phyloP scores from a whole-genome alignment of 2,113 vertebrate species.

The Prietella phreatophila region DNA sequence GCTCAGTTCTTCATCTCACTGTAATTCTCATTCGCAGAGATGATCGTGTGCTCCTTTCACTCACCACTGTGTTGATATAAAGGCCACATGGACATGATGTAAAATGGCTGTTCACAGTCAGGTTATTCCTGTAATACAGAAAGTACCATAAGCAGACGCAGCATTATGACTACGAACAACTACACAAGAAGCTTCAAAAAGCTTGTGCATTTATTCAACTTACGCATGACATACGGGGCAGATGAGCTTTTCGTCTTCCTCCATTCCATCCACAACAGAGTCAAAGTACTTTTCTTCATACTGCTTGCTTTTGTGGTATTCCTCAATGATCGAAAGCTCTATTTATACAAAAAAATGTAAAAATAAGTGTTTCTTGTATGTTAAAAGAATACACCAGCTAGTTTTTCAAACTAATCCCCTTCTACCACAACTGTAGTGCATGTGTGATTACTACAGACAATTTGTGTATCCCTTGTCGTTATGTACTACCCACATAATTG shows the following conservation, averaged over 20 bases:
- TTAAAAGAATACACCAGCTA: not conserved
- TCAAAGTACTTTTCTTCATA: conserved; percentile 84
- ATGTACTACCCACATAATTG: not conserved
- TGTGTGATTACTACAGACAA: not conserved
- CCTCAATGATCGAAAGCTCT: conserved; percentile 81
- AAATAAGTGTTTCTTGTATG: not conserved
- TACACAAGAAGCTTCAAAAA: not conserved
- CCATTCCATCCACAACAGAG: conserved; percentile 77
- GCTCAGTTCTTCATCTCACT: not conserved
- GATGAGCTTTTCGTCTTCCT: conserved; percentile 70
- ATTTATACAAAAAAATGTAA: not conserved
- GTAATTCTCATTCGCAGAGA: not conserved
- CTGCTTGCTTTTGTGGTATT: conserved; percentile 80
- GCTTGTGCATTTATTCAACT: conserved; percentile 51
- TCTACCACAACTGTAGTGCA: not conserved
- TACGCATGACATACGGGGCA: conserved; percentile 87
- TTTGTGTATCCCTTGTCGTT: not conserved
- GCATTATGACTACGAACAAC: not conserved
- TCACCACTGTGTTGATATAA: conserved; percentile 70
- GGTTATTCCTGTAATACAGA: conserved; percentile 63
- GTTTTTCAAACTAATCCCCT: not conserved
- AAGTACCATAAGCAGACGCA: not conserved
- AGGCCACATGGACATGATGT: conserved; percentile 72
- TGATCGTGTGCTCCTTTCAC: conserved; percentile 14
- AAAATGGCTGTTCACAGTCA: conserved; percentile 68